These are phyloP conservation scores for Muntiacus reevesi DNA, from an alignment of 2,113 vertebrate species.

Conservation along the genomic window DNA sequence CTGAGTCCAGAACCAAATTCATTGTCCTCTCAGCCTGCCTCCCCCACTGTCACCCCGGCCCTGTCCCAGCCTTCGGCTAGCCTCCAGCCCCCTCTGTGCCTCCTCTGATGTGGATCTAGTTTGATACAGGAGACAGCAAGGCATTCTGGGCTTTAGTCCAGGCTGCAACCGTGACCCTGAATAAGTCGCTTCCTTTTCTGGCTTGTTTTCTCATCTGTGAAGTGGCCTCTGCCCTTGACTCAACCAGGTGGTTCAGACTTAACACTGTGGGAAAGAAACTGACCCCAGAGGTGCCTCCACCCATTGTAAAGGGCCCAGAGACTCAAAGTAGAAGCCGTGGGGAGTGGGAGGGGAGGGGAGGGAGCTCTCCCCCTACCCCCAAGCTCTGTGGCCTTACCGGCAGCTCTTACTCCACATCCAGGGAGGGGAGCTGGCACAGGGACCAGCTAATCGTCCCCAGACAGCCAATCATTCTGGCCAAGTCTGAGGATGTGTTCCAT, in stretches of 20 bases:
- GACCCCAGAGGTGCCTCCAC: background rate
- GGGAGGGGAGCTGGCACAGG: accelerated
- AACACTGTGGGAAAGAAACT: background rate
- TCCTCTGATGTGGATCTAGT: no score
- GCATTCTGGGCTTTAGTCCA: background rate
- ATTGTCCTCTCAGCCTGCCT: background rate
- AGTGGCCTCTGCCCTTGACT: background rate
- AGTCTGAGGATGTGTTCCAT: background rate
- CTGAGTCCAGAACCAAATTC: background rate
- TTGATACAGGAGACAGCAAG: background rate
- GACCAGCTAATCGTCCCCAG: background rate
- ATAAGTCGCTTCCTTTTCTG: background rate
- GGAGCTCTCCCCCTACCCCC: background rate
- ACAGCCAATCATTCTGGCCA: background rate
- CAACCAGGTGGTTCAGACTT: no score
- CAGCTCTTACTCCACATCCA: background rate
- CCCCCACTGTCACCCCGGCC: background rate
- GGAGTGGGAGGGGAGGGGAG: accelerated
- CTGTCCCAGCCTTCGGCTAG: background rate
- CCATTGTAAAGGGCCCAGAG: background rate
- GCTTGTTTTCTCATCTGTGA: background rate
- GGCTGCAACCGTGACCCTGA: background rate
- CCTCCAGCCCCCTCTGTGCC: background rate
- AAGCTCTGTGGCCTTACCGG: no score
- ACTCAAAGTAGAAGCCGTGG: no score